phyloP scores from a whole-genome alignment of 2,888 invertebrate genomes.

The Gnatocerus cornutus region DNA sequence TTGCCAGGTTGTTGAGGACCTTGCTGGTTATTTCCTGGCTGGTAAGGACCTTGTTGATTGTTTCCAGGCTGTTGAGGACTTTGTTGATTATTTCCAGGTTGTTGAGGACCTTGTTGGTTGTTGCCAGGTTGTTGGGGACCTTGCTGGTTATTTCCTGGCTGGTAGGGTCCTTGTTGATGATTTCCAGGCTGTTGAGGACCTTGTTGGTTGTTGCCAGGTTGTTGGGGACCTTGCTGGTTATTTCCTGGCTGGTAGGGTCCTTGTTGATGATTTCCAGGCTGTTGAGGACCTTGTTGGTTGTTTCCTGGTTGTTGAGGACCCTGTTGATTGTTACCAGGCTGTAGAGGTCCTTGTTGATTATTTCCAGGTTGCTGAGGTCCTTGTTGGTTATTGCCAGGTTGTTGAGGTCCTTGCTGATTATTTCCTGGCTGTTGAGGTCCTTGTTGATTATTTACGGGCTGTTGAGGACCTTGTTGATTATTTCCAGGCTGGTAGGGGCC shows the following conservation, averaged over 20 bases:
- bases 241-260: conserved; percentile 44
- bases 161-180: conserved; percentile 35
- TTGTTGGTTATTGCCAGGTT: conserved; percentile 36
- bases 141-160: conserved; percentile 29
- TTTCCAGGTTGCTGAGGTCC: conserved; percentile 34
- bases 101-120: conserved; percentile 15
- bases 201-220: conserved; percentile 37
- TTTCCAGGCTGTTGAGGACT: conserved; percentile 14
- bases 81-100: conserved; percentile 39
- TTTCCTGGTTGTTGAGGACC: conserved; percentile 39
- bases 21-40: conserved; percentile 35
- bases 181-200: conserved; percentile 41
- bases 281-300: conserved; percentile 47
- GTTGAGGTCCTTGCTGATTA: conserved; percentile 41
- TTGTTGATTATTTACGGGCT: conserved; percentile 36
- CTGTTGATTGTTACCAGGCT: conserved; percentile 48
- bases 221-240: conserved; percentile 35
- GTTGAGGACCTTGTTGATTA: conserved; percentile 36
- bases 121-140: conserved; percentile 34
- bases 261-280: conserved; percentile 34
- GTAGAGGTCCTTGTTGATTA: conserved; percentile 5
- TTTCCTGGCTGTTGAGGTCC: conserved; percentile 33
- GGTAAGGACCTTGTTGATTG: conserved; percentile 29
- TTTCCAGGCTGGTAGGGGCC: conserved; percentile 28
- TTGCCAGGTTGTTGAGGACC: conserved; percentile 39